Base-by-base conservation (phyloP, 2,888 invertebrate species). In the Eilema griseolum region DNA sequence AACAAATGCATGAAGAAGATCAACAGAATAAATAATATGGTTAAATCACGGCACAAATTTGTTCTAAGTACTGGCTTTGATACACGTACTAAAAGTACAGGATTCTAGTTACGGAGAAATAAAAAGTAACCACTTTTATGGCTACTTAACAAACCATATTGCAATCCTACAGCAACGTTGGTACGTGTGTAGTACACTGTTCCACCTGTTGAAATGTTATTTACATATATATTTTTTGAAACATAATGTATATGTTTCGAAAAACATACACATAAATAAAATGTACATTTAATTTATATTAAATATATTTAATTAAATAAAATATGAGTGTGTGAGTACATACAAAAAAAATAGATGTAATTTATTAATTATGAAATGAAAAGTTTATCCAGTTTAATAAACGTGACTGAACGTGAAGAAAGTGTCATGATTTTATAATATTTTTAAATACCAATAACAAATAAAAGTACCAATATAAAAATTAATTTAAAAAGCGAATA, bases 201-300 rank as follows among this genome's bases (percentile, higher is more conserved):
- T 90, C 89, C 89, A 93, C 93, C 93, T 93, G 93, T 87, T 83
- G 89, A 92, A 85, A 87, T 87, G 79, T 81, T 79, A 81, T 79
- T 68, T 72, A 67, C 74, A 81, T 81, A 52, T 79, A 75, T 70
- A 69, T 73, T 71, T 61, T 66, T 46, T 37, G 2, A 28, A 57
- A 24, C 33, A 33, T 33, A 33, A 33, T 33, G 33, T 33, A 8
- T 7, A 33, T 8, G 33, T 33, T 37, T 37, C 12, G 33, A 37
- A 37, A 37, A 37, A 37, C 33, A 37, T 37, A 37, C 12, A 37
- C 33, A 37, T 37, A 37, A 11, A 12, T 37, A 37, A 37, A 37
- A 37, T 37, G 33, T 37, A 12, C 5, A 37, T 37, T 37, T 37
- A 37, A 37, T 37, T 12, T 2, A 37, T 37, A 37, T 10, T 46